Evolutionary conservation across 2,797 vertebrate species (phyloP), one percentile per base, ranked within the genome.

Genomic region (Mallotus villosus): DNA sequence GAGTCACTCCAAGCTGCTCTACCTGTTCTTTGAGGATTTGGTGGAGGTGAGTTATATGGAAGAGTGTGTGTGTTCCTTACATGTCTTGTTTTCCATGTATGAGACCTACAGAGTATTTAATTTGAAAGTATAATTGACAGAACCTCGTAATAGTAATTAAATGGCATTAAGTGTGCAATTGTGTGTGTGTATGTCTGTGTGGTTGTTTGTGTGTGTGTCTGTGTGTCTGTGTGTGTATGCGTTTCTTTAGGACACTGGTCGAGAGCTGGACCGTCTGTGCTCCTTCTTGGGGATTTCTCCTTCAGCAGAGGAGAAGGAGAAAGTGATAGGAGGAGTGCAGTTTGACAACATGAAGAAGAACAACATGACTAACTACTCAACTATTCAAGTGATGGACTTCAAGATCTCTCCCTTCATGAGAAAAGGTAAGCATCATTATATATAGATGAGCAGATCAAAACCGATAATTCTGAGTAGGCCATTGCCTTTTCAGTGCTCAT

Each of bases 291-390:
- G 89, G 58, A 86, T 82, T 74, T 83, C 91, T 17, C 60, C 91
- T 41, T 79, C 90, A 0, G 77, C 84, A 5, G 87, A 89, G 0
- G 83, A 82, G 1, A 86, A 93, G 76, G 82, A 94, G 25, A 70
- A 58, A 22, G 80, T 96, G 7, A n/a, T 66, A 16, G 57, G 2
- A 3, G 81, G 73, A 21, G 90, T 86, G 0, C 90, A 84, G 5
- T 97, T 97, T 11, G 90, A 94, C 61, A 66, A 67, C 14, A 97
- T 97, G 95, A 94, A 95, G 76, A 69, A 91, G 41, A 95, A 96
- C 74, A 89, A 86, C 9, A 82, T 93, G 88, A 87, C 91, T 65
- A 96, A 95, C 87, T 95, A 91, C 59, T 93, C 80, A 41, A 84
- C 79, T 2, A 0, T 89, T 0, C 55, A 4, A 1, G 0, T 88